phyloP scores from a whole-genome alignment of 2,888 invertebrate genomes.

The Watsonalla binaria region DNA sequence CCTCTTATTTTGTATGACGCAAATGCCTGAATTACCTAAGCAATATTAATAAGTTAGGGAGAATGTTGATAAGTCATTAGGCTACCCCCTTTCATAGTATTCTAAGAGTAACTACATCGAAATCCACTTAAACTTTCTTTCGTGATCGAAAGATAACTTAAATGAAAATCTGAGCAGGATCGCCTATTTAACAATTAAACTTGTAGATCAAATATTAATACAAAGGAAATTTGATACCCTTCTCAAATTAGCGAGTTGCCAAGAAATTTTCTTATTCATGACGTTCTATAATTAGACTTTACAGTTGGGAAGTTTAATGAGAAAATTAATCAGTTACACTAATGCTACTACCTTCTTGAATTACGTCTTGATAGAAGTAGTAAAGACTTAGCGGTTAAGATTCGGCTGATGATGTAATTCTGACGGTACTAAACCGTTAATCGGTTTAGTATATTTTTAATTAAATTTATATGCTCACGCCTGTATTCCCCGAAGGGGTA shows the following conservation, averaged over 20 bases:
- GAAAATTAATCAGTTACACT: not conserved
- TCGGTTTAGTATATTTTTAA: too few relatives aligned
- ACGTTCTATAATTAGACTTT: slow-evolving; percentile 8
- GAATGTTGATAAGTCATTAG: too few relatives aligned
- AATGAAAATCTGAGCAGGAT: not conserved
- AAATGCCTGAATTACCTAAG: too few relatives aligned
- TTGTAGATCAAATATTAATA: slow-evolving; percentile 12
- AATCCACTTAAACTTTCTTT: not conserved
- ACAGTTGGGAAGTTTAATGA: slow-evolving; percentile 5
- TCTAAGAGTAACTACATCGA: not conserved
- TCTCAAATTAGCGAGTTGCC: slow-evolving; percentile 9
- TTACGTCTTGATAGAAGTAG: too few relatives aligned
- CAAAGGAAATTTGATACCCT: slow-evolving; percentile 10
- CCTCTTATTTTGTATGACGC: too few relatives aligned
- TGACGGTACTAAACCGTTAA: too few relatives aligned
- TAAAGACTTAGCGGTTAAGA: too few relatives aligned
- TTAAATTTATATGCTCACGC: too few relatives aligned
- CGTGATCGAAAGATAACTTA: slow-evolving; percentile 1
- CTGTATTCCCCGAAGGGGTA: too few relatives aligned
- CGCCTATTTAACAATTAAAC: slow-evolving; percentile 7
- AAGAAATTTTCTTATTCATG: slow-evolving; percentile 12
- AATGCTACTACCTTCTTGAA: too few relatives aligned
- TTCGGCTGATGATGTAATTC: too few relatives aligned
- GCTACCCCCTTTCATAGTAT: not conserved
- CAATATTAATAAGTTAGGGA: too few relatives aligned